A percentile compares a stretch with the other conserved stretches of the same genome.
Conservation (phyloP, 2,113 vertebrate genomes). For the Sapajus apella region DNA sequence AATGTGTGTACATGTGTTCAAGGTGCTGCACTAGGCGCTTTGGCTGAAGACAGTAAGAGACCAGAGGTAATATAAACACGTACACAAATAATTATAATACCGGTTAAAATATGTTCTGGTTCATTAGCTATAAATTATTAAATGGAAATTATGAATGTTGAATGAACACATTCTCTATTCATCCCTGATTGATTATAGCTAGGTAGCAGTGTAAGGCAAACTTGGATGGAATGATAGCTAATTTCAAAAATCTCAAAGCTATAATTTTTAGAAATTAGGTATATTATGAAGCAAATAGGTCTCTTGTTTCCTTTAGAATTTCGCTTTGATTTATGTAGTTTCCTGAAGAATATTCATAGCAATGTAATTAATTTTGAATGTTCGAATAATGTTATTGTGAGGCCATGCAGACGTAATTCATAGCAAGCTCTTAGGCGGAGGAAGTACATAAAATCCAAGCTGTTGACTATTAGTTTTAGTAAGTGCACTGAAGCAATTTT, state of each 20-base stretch:
- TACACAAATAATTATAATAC: constrained; percentile 44
- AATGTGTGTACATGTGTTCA: background rate
- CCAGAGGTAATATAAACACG: background rate
- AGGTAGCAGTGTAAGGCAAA: background rate
- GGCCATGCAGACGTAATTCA: constrained; percentile 13
- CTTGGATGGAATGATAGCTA: constrained; percentile 29
- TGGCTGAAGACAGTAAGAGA: background rate
- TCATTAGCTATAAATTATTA: constrained; percentile 54
- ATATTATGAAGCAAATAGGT: constrained; percentile 32
- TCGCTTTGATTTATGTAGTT: constrained; percentile 31
- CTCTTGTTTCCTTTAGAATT: constrained; percentile 35
- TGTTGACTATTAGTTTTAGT: constrained; percentile 54
- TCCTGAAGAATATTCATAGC: constrained; percentile 41
- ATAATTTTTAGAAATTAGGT: background rate
- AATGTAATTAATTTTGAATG: constrained; percentile 58
- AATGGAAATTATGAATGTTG: constrained; percentile 29
- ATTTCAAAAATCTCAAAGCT: constrained; percentile 31
- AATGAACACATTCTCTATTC: constrained; percentile 35
- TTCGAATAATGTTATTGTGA: constrained; percentile 47
- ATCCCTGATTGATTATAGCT: constrained; percentile 42
- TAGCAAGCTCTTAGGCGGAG: background rate
- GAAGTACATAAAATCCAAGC: constrained; percentile 50
- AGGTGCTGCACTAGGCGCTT: background rate
- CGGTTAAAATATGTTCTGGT: constrained; percentile 39
- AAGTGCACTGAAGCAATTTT: constrained; percentile 12